phyloP scores from a whole-genome alignment of 2,888 invertebrate species.

The Bellardia pandia region DNA sequence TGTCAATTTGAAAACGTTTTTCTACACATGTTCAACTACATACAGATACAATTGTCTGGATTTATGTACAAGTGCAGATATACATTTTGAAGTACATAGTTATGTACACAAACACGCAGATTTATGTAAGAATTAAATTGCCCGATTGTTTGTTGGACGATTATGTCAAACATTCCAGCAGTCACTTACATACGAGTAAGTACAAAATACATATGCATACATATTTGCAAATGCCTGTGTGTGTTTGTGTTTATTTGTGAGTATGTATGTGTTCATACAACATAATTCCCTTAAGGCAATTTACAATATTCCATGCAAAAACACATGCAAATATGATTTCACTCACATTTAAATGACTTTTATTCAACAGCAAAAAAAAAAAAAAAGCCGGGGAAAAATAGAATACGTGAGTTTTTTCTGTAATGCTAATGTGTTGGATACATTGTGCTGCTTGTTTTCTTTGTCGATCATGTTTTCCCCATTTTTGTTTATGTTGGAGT shows the following conservation, averaged over 20 bases:
- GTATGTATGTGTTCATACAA: not conserved
- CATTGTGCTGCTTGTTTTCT: conserved; percentile 1
- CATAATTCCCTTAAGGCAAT: conserved; percentile 52
- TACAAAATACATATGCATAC: not conserved
- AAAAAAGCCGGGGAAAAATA: not conserved
- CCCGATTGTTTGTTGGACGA: conserved; percentile 20
- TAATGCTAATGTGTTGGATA: conserved; percentile 20
- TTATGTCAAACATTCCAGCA: not conserved
- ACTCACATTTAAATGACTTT: conserved; percentile 10
- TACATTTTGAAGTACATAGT: too few relatives aligned
- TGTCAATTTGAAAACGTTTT: not conserved
- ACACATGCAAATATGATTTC: conserved; percentile 53
- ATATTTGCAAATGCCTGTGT: not conserved
- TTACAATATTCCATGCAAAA: conserved; percentile 40
- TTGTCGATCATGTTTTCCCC: conserved; percentile 1
- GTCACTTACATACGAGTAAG: not conserved
- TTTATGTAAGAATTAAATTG: conserved; percentile 29
- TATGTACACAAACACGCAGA: too few relatives aligned
- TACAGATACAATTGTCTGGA: not conserved
- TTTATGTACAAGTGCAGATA: not conserved
- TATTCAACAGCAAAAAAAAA: conserved; percentile 16
- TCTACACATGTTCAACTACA: not conserved
- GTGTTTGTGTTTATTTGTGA: not conserved
- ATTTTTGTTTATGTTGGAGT: too few relatives aligned
- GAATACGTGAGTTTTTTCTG: conserved; percentile 26